Evolutionary conservation across 64 coral and sea anemone genomes (phyloP).

Genomic region (Anthopleura sola): DNA sequence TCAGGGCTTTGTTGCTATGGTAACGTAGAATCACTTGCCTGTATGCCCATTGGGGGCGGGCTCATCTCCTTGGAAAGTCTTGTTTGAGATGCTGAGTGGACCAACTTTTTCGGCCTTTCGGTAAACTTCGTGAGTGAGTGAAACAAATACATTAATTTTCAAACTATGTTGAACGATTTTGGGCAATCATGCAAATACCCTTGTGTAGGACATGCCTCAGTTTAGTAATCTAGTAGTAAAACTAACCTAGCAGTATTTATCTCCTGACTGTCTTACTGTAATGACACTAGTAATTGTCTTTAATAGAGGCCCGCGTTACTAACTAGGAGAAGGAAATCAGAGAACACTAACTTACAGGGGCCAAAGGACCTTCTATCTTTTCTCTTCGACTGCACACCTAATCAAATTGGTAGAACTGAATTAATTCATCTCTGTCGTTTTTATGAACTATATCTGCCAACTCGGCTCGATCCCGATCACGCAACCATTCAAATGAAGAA

Average conservation of each 20-base stretch:
- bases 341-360: too few relatives aligned
- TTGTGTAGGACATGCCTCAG: neutral
- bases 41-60: neutral
- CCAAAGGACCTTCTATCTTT: too few relatives aligned
- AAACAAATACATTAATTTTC: constrained; percentile 5
- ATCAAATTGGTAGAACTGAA: too few relatives aligned
- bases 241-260: too few relatives aligned
- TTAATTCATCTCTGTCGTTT: too few relatives aligned
- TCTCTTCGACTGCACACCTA: too few relatives aligned
- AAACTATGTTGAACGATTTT: neutral
- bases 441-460: too few relatives aligned
- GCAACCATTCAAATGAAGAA: neutral
- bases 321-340: too few relatives aligned
- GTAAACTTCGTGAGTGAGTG: constrained; percentile 16
- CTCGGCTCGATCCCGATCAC: too few relatives aligned
- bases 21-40: constrained; percentile 28
- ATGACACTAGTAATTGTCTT: too few relatives aligned
- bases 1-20: neutral
- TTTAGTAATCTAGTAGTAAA: neutral
- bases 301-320: too few relatives aligned
- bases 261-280: too few relatives aligned
- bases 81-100: constrained; percentile 1
- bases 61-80: constrained; percentile 19
- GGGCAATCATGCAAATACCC: neutral
- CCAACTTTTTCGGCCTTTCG: constrained; percentile 23